phyloP scores from a whole-genome alignment of 2,113 vertebrate genomes.

The Chaetodon trifascialis region DNA sequence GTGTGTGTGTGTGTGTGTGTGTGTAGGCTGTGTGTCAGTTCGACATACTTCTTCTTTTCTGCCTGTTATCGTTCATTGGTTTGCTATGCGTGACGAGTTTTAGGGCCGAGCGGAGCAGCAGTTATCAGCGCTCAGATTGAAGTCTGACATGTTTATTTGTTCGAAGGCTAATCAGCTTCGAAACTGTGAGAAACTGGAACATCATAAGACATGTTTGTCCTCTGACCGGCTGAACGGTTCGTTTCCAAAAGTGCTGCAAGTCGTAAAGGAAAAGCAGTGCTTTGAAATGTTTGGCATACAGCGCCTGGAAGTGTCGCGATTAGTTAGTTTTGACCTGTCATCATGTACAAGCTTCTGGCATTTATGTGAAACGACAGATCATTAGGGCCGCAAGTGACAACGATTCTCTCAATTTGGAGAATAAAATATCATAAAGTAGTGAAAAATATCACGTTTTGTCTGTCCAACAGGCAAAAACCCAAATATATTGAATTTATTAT shows the following conservation, averaged over 20 bases:
- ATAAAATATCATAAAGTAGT: background rate
- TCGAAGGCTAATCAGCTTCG: conserved; percentile 8
- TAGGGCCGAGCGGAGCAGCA: background rate
- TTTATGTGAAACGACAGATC: background rate
- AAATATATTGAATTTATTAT: background rate
- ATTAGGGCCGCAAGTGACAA: background rate
- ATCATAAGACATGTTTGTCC: background rate
- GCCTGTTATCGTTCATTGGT: conserved; percentile 10
- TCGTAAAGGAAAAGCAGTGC: too few species aligned
- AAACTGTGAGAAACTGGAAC: background rate
- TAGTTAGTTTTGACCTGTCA: background rate
- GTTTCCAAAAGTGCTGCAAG: background rate
- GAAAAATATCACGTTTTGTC: background rate
- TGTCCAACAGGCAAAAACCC: background rate
- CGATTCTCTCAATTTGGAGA: background rate
- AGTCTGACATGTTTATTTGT: conserved; percentile 38
- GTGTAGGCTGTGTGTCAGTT: background rate
- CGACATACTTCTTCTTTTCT: conserved; percentile 16
- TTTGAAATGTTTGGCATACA: background rate
- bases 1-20: conserved; percentile 8
- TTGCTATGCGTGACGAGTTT: conserved; percentile 5
- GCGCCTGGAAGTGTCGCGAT: background rate
- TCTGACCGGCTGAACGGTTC: background rate
- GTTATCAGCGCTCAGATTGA: conserved; percentile 13
- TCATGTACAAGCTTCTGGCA: background rate